A percentile compares a stretch with the other conserved stretches of the same genome.
Conservation (phyloP, 2,797 vertebrate species). For the Chanos chanos region DNA sequence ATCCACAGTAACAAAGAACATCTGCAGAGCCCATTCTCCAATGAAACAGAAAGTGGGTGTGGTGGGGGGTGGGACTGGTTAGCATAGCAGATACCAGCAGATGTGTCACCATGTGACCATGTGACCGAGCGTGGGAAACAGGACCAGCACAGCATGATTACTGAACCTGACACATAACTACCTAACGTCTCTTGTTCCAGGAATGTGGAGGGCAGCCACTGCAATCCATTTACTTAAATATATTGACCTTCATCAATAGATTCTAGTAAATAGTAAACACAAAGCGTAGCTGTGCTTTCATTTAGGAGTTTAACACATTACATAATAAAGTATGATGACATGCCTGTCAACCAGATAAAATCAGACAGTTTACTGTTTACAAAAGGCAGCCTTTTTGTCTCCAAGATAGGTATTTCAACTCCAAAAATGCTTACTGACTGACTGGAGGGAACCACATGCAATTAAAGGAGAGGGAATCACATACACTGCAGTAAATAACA, state of each 20-base stretch:
- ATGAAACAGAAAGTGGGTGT: background rate
- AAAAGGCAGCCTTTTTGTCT: background rate
- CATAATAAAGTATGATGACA: background rate
- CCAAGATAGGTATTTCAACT: conserved; percentile 10
- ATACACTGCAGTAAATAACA: too few species aligned
- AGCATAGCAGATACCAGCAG: conserved; percentile 24
- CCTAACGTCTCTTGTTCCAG: conserved; percentile 7
- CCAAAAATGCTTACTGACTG: too few species aligned
- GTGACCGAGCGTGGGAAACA: conserved; percentile 45
- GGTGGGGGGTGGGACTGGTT: conserved; percentile 11
- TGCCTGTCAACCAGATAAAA: background rate
- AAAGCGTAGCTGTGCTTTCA: background rate
- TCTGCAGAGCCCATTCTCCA: conserved; percentile 30
- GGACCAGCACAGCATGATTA: conserved; percentile 34
- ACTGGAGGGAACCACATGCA: too few species aligned
- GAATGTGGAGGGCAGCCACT: too few species aligned
- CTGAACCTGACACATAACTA: conserved; percentile 15
- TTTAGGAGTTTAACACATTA: too few species aligned
- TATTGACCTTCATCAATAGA: too few species aligned
- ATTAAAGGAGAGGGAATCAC: too few species aligned
- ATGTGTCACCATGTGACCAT: conserved; percentile 40
- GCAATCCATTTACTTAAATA: too few species aligned
- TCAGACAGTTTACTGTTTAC: background rate
- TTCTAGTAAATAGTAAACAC: too few species aligned
- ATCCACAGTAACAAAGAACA: conserved; percentile 28